phyloP scores from a whole-genome alignment of 1,140 invertebrate species.

The Rhyacophila brunnea region DNA sequence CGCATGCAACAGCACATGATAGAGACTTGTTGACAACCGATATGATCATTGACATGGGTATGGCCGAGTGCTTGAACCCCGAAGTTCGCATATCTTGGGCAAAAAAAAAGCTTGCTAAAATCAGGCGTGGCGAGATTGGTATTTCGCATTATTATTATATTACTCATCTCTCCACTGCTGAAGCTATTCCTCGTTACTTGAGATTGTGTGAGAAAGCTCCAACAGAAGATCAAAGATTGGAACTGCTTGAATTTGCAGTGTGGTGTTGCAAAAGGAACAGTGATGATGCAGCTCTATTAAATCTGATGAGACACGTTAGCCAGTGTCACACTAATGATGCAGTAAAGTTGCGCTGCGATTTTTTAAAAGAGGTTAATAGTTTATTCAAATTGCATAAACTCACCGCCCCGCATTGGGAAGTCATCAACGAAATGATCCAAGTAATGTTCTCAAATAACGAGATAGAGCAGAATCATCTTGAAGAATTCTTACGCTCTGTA shows the following conservation, averaged over 20 bases:
- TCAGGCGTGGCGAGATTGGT: background rate
- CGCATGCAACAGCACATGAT: constrained; percentile 17
- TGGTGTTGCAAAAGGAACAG: constrained; percentile 27
- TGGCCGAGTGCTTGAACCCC: constrained; percentile 1
- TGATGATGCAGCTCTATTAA: constrained; percentile 8
- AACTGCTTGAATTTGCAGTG: constrained; percentile 14
- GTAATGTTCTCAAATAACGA: constrained; percentile 24
- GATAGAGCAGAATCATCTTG: constrained; percentile 10
- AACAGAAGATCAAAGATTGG: constrained; percentile 1
- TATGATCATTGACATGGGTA: constrained; percentile 3
- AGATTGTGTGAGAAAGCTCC: constrained; percentile 6
- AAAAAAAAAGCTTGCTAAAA: constrained; percentile 8
- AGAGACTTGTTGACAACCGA: background rate
- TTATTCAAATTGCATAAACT: constrained; percentile 14
- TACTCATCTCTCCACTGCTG: constrained; percentile 7
- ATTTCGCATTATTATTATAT: constrained; percentile 15
- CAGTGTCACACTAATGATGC: constrained; percentile 28
- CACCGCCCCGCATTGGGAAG: constrained; percentile 22
- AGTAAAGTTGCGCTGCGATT: constrained; percentile 15
- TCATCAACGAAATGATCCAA: constrained; percentile 26
- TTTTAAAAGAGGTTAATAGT: constrained; percentile 11
- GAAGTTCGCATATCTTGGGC: constrained; percentile 17
- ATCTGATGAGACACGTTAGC: constrained; percentile 18
- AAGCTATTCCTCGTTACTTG: constrained; percentile 19
- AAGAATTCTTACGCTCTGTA: constrained; percentile 13